Conservation (phyloP, 2,797 vertebrate species). For the Chiloscyllium punctatum region DNA sequence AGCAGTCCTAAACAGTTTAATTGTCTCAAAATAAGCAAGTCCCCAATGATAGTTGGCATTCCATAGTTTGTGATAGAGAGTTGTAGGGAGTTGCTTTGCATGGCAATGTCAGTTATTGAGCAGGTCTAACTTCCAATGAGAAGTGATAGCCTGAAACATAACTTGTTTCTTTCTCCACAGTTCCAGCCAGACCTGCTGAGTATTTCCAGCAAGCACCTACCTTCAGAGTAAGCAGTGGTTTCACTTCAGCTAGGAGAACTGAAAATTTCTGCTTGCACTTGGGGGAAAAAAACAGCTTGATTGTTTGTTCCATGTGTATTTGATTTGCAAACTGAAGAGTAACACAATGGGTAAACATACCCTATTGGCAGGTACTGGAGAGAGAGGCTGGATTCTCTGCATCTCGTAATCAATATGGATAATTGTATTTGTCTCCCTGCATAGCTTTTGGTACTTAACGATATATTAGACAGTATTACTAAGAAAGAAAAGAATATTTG, state of each 20-base stretch:
- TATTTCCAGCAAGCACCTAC: neutral
- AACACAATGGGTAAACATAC: neutral
- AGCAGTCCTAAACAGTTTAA: neutral
- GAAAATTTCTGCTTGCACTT: neutral
- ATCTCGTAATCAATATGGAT: neutral
- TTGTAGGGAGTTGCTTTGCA: neutral
- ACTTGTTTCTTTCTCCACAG: neutral
- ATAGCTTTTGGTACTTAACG: neutral
- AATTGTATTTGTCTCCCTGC: neutral
- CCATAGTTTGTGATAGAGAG: neutral
- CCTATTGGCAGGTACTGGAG: neutral
- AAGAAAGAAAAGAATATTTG: neutral
- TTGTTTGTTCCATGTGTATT: neutral
- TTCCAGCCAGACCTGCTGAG: neutral
- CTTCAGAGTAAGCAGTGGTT: neutral
- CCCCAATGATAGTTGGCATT: neutral
- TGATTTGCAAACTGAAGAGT: neutral
- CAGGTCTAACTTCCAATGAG: neutral
- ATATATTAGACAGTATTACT: neutral
- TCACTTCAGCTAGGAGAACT: neutral
- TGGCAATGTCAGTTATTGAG: neutral
- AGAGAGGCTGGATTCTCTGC: neutral
- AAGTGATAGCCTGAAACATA: no score
- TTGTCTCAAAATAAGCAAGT: neutral
- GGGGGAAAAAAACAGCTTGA: neutral